phyloP scores from a whole-genome alignment of 2,113 vertebrate species.

The Dunckerocampus dactyliophorus region DNA sequence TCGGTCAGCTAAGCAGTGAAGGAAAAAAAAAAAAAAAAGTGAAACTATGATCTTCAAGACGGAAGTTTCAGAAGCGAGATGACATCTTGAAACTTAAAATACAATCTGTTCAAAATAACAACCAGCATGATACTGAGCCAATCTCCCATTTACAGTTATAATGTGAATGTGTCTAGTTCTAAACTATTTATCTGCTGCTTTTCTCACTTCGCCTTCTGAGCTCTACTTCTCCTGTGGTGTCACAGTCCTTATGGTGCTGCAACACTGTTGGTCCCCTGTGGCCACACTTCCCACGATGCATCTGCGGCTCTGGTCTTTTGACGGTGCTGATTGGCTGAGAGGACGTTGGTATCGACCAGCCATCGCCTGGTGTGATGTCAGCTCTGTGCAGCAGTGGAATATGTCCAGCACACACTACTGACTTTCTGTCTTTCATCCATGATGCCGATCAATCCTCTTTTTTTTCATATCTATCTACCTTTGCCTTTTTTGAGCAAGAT shows the following conservation, averaged over 20 bases:
- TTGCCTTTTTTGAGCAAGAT: constrained; percentile 7
- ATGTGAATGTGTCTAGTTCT: neutral
- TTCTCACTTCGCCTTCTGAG: constrained; percentile 33
- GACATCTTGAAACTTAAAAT: constrained; percentile 10
- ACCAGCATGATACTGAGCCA: constrained; percentile 15
- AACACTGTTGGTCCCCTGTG: constrained; percentile 74
- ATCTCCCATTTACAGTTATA: constrained; percentile 10
- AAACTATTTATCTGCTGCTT: constrained; percentile 35
- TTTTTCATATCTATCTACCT: constrained; percentile 31
- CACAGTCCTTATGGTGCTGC: constrained; percentile 74
- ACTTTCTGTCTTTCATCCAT: constrained; percentile 45
- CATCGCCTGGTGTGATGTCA: constrained; percentile 64
- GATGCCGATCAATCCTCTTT: constrained; percentile 45
- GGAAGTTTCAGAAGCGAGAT: neutral
- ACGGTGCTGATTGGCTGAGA: constrained; percentile 65
- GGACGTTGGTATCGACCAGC: constrained; percentile 63
- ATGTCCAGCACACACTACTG: constrained; percentile 60
- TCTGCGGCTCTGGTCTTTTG: constrained; percentile 64
- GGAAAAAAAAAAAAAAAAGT: neutral
- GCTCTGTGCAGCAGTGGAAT: constrained; percentile 50
- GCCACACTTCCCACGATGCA: constrained; percentile 77
- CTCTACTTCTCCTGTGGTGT: constrained; percentile 61
- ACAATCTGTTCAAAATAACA: constrained; percentile 20
- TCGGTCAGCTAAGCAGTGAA: neutral
- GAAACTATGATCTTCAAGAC: neutral